Base-by-base conservation (phyloP, 2,888 invertebrate genomes). In the Tenodera sinensis region DNA sequence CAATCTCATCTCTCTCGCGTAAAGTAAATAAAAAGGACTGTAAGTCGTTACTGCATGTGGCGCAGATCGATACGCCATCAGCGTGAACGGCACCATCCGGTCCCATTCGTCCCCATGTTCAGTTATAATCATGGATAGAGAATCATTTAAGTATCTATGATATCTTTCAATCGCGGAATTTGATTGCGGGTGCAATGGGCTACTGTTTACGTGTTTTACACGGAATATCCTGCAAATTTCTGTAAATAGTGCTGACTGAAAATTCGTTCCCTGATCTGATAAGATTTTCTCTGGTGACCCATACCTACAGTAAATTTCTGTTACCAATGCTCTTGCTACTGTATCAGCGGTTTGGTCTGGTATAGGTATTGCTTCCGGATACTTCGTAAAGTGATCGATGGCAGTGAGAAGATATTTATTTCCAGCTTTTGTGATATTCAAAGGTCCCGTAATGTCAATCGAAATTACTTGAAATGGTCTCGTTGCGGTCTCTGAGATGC, bases 301-400 rank as follows among this genome's bases (percentile, higher is more conserved):
- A 30, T 30, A 30, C 2, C 30, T 30, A 30, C 30, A 30, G 30
- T 30, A 30, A 30, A 34, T 91, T 7, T 90, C 27, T 83, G 91
- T 91, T 6, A 91, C 87, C 20, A 85, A 83, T 2, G 30, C 85
- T 83, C 81, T 83, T 0, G 92, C 91, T 9, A 30, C 30, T 30
- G 30, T 30, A 84, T 87, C 89, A 3, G 90, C 90, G n/a, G 83
- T 91, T 28, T 90, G 89, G 82, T 92, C 91, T 28, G 89, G 89
- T 14, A 92, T 82, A 0, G 92, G 90, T 12, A 91, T 89, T 0
- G 30, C 30, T 30, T 30, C 30, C 30, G 30, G 30, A 30, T 30
- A 30, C 30, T 30, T 30, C 30, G 30, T 30, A 30, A 30, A 30
- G 30, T 30, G 30, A 30, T 30, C 30, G 30, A 30, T 30, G 30